phyloP scores from a whole-genome alignment of 1,140 invertebrate genomes.

The Aleiodes sp. region DNA sequence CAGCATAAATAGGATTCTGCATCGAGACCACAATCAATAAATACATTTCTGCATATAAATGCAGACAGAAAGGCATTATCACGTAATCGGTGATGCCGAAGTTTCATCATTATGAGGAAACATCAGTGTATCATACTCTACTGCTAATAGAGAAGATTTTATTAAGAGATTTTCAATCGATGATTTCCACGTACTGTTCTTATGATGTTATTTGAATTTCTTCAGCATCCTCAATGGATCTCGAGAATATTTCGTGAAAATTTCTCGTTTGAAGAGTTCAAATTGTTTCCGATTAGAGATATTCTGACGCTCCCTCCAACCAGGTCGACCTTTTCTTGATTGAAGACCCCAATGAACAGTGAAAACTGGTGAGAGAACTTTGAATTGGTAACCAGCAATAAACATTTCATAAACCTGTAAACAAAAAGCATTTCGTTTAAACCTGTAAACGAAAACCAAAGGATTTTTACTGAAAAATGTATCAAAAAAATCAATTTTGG shows the following conservation, averaged over 20 bases:
- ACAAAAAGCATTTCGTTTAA: not conserved
- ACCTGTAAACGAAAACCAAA: not conserved
- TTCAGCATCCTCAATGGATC: not conserved
- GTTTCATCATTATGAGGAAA: too few relatives aligned
- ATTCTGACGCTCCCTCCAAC: constrained; percentile 88
- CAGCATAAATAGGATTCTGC: too few relatives aligned
- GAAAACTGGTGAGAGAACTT: constrained; percentile 89
- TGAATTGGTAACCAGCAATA: constrained; percentile 88
- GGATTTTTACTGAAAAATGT: not conserved
- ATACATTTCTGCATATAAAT: too few relatives aligned
- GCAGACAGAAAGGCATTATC: too few relatives aligned
- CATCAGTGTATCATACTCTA: too few relatives aligned
- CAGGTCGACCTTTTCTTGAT: constrained; percentile 76
- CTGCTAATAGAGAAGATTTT: too few relatives aligned
- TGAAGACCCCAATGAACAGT: constrained; percentile 91
- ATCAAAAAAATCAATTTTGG: too few relatives aligned
- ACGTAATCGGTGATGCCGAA: too few relatives aligned
- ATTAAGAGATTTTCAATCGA: too few relatives aligned
- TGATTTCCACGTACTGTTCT: too few relatives aligned
- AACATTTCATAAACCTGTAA: constrained; percentile 93
- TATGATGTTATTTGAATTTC: not conserved
- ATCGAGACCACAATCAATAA: too few relatives aligned
- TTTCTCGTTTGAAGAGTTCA: constrained; percentile 84
- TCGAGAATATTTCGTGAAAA: constrained; percentile 75
- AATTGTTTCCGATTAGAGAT: constrained; percentile 83